A percentile compares a stretch with the other conserved stretches of the same genome.
phyloP scores from a whole-genome alignment of 2,113 vertebrate species.

The Amazona vittata region DNA sequence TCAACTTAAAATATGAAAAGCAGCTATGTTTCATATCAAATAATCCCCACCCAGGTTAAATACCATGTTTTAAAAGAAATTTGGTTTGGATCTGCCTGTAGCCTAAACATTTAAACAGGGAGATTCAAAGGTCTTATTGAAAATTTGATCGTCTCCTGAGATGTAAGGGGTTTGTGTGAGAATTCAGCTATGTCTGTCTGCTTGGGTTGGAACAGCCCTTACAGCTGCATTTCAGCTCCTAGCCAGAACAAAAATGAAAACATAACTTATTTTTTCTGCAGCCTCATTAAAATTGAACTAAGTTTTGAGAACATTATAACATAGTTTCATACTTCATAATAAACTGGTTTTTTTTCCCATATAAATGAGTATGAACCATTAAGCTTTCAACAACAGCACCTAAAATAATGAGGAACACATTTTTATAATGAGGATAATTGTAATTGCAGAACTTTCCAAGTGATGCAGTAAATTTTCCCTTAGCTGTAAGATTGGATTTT shows the following conservation, averaged over 20 bases:
- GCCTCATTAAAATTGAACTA: slow-evolving; percentile 51
- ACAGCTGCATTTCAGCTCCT: neutral
- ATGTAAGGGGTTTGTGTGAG: neutral
- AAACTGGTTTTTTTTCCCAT: slow-evolving; percentile 46
- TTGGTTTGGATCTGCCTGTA: slow-evolving; percentile 15
- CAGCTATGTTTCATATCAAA: neutral
- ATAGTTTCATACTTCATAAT: slow-evolving; percentile 10
- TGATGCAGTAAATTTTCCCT: slow-evolving; percentile 38
- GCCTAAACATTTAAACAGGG: slow-evolving; percentile 5
- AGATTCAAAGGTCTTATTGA: slow-evolving; percentile 16
- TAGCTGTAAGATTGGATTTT: neutral
- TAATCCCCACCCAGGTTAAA: neutral
- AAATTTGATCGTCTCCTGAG: slow-evolving; percentile 18
- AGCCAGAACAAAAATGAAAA: slow-evolving; percentile 22
- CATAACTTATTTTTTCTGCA: slow-evolving; percentile 31
- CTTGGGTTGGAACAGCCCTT: neutral
- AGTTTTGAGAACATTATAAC: slow-evolving; percentile 3
- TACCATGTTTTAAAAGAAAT: neutral
- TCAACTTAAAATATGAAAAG: slow-evolving; percentile 9
- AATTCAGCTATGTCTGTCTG: neutral
- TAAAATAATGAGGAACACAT: slow-evolving; percentile 52
- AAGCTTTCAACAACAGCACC: slow-evolving; percentile 46
- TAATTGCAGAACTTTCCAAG: slow-evolving; percentile 48
- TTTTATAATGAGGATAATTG: slow-evolving; percentile 60
- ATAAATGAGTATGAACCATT: slow-evolving; percentile 40